Conservation (phyloP, 2,888 invertebrate species). For the Halictus quadricinctus region DNA sequence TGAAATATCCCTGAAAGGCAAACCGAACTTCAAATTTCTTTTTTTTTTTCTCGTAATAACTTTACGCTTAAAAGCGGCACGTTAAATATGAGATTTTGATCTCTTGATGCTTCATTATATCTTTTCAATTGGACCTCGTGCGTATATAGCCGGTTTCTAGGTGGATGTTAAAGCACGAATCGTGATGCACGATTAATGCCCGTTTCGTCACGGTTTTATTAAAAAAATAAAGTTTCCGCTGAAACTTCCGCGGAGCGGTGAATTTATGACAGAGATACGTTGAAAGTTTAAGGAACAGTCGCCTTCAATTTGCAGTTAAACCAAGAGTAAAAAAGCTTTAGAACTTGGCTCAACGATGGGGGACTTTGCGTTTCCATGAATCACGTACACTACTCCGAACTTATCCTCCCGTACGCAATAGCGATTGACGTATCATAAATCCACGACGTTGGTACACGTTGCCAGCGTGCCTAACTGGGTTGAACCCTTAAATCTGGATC, state of each 20-base stretch:
- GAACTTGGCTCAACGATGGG: neutral
- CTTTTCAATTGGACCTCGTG: neutral
- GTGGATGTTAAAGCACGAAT: neutral
- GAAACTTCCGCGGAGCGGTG: neutral
- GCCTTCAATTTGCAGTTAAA: neutral
- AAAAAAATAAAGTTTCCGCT: neutral
- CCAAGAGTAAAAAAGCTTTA: neutral
- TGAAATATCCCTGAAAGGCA: neutral
- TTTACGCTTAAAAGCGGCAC: neutral
- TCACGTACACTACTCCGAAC: neutral
- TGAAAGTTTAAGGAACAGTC: neutral
- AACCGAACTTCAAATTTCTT: neutral
- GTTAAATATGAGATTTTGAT: neutral
- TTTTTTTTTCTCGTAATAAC: neutral
- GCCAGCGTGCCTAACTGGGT: neutral
- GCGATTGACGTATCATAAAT: constrained; percentile 4
- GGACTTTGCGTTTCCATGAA: neutral
- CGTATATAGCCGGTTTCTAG: neutral
- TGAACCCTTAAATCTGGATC: neutral
- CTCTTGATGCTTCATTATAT: neutral
- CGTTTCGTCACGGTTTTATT: neutral
- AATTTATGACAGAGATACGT: neutral
- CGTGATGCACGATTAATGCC: neutral
- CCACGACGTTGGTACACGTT: neutral
- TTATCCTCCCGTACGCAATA: neutral